Evolutionary conservation across 2,797 vertebrate species (phyloP), one percentile per base, ranked within the genome.

Genomic region (Capromys pilorides): DNA sequence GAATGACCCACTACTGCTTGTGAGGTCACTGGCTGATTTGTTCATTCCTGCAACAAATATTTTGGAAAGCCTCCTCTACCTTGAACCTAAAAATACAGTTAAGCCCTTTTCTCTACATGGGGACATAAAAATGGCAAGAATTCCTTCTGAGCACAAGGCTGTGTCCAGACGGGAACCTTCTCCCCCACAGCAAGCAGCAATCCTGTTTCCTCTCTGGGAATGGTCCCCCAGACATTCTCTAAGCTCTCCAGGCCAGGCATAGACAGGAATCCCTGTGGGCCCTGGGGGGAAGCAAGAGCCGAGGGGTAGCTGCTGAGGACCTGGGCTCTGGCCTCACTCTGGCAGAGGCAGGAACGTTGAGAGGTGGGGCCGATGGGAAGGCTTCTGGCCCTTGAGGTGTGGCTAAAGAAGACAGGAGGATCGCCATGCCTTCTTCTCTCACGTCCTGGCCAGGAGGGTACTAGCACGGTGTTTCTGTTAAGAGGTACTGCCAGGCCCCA

Each of bases 21-120:
- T 93, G n/a, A 80, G 64, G 80, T 66, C 36, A 71, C 64, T 88
- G 73, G 21, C 0, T 86, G 33, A 93, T 57, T 89, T 71, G 73
- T 59, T 92, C n/a, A 91, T 33, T 93, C 64, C 83, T 57, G 86
- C 73, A 36, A 84, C 54, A 91, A 95, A 19, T 45, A 91, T 22
- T 81, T 95, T 41, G 82, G 59, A 96, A 96, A 92, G 36, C 14
- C 73, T 75, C 64, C 79, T 78, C 77, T 89, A 67, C 66, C 83
- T 86, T 89, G 28, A 84, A 95, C 82, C 41, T 82, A 94, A 94
- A 59, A 81, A n/a, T 57, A 66, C 77, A 71, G 82, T 78, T 71
- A 94, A 80, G 64, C 54, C 33, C 31, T 84, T 67, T 92, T 82
- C 91, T 80, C 86, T 82, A 92, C 18, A 6, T 10, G 69, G 33